Base-by-base conservation (phyloP, 1,140 invertebrate species). In the Hermatobates lingyangjiaoensis region DNA sequence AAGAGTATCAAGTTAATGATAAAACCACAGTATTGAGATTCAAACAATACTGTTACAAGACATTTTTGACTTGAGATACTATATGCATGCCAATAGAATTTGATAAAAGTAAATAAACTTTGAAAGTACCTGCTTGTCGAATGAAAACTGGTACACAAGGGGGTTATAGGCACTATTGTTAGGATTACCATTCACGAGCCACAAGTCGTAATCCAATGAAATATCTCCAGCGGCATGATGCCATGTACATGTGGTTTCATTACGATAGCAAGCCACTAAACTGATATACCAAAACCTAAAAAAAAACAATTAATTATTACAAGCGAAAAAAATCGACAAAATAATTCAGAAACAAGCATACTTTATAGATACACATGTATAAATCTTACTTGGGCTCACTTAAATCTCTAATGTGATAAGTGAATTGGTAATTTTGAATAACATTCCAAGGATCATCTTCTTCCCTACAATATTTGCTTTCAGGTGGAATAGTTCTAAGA, bases 151-250 rank as follows among this genome's bases (percentile, higher is more conserved):
- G 69, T 91, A 92, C 53, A 87, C 80, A 59, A 96, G 75, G 52
- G 82, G 83, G 66, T 88, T 92, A 55, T 80, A 80, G 23, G 77
- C 74, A 50, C 80, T 85, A 53, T 74, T 71, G 60, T 88, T 86
- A 0, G 93, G 92, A 68, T 91, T 86, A 39, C 92, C 90, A 73
- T 97, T 97, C 0, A 96, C 91, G 24, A 97, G 70, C 82, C 89
- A 93, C 54, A 98, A 83, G 65, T 98, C 87, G 67, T 96, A 98
- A 34, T 87, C 68, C 15, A 95, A 66, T 51, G 70, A 68, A 28
- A 67, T 57, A 25, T 65, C 54, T 55, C 69, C 61, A 48, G 75
- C 68, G 51, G 81, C 80, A 58, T 85, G 76, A 61, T 83, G 77
- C 87, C 87, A 92, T 53, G 80, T 71, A 61, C 89, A 93, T 10